Base-by-base conservation (phyloP, 2,888 invertebrate species). In the Agrotis clavis region DNA sequence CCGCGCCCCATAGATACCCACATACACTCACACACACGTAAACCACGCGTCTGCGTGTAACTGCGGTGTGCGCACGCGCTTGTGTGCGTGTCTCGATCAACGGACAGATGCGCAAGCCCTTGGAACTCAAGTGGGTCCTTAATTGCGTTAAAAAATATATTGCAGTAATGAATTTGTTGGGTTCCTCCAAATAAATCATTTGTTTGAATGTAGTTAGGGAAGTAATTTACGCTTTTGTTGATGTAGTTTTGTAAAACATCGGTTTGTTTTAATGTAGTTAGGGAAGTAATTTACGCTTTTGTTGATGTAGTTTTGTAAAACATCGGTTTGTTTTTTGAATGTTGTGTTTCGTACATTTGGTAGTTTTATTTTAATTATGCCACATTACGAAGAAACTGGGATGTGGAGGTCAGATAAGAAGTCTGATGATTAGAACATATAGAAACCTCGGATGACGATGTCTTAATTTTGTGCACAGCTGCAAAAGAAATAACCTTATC, bases 81-180 rank as follows among this genome's bases (percentile, higher is more conserved):
- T 71, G 71, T 74, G 72, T 71, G 67, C 35, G 77, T 66, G 54
- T 62, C 60, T 63, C 65, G 69, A 78, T 78, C 79, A 82, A 84
- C 74, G 87, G 86, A 90, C 91, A 92, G 91, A 91, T 91, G 91
- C 82, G 81, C 86, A 80, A 78, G 79, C 81, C 80, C 84, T 79
- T 79, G 62, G 71, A 77, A 80, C 83, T 87, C 82, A 85, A 89
- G 88, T 85, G 86, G 81, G 66, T 67, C 82, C 79, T 83, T 90
- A 90, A 90, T 91, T 90, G 89, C 83, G 79, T 87, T 86, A 82
- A 84, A 87, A 86, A 85, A 87, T 85, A 74, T 85, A 81, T 79
- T 64, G 76, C 71, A 47, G 79, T 78, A 81, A 79, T 86, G 71
- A 84, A 82, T 81, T 71, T 63, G 62, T 78, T 76, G 76, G 75